Conservation (phyloP, 2,797 vertebrate species). For the Dallia pectoralis region DNA sequence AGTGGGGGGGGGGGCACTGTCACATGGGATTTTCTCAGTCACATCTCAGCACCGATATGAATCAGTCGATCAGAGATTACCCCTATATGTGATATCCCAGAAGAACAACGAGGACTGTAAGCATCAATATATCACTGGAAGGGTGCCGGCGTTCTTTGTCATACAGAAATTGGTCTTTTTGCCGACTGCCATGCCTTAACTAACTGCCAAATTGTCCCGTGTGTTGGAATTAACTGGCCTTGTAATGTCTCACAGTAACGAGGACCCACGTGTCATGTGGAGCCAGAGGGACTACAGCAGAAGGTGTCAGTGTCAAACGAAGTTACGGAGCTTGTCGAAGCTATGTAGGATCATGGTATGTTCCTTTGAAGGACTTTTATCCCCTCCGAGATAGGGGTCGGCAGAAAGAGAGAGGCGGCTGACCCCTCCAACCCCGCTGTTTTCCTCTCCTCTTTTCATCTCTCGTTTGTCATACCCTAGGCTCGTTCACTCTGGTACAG, state of each 20-base stretch:
- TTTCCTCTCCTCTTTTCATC: conserved; percentile 10
- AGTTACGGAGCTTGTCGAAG: neutral
- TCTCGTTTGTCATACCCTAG: conserved; percentile 11
- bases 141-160: neutral
- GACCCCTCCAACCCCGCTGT: neutral
- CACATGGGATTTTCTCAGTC: too few relatives aligned
- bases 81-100: neutral
- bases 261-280: neutral
- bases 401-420: conserved; percentile 6
- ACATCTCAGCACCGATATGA: too few relatives aligned
- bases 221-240: neutral
- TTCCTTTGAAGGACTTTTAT: conserved; percentile 2
- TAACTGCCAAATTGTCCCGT: neutral
- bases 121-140: neutral
- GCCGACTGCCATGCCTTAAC: neutral
- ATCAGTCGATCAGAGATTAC: neutral
- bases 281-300: neutral
- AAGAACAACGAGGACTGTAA: neutral
- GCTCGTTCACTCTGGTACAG: conserved; percentile 11
- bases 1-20: too few relatives aligned
- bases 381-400: conserved; percentile 21
- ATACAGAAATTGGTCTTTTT: neutral
- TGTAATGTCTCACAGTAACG: neutral
- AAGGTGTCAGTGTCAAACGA: neutral
- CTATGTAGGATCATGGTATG: neutral